Percentiles rank a stretch among this genome's conserved stretches.
phyloP scores from a whole-genome alignment of 2,113 vertebrate genomes.

The Orthonyx spaldingii region DNA sequence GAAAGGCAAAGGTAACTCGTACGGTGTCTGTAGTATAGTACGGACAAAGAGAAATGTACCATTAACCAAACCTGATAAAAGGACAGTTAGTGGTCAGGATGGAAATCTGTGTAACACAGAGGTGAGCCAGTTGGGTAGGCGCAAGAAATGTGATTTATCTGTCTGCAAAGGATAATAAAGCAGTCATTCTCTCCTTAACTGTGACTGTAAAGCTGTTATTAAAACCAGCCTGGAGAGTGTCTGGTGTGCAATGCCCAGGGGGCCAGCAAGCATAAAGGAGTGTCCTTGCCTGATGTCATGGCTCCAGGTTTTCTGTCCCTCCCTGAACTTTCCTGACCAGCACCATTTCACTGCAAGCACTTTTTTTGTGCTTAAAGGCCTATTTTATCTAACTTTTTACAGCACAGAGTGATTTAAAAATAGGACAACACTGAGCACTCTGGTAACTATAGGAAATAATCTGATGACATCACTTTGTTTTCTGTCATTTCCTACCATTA shows the following conservation, averaged over 20 bases:
- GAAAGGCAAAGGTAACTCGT: not conserved
- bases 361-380: not conserved
- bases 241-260: not conserved
- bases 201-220: not conserved
- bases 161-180: not conserved
- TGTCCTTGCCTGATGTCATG: not conserved
- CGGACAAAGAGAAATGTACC: accelerated
- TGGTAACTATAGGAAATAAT: not conserved
- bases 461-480: not conserved
- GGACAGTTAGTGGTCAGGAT: not conserved
- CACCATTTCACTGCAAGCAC: not conserved
- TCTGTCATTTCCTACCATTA: not conserved
- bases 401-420: not conserved
- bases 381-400: not conserved
- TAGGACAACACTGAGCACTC: not conserved
- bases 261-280: not conserved
- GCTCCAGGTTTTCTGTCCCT: not conserved
- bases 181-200: not conserved
- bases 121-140: not conserved
- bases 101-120: not conserved
- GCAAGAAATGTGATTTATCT: not conserved
- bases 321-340: not conserved
- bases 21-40: accelerated
- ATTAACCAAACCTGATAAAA: not conserved
- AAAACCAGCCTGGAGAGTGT: not conserved